Evolutionary conservation across 2,888 invertebrate genomes (phyloP), one percentile per base, ranked within the genome.

Genomic region (Hemithea aestivaria): DNA sequence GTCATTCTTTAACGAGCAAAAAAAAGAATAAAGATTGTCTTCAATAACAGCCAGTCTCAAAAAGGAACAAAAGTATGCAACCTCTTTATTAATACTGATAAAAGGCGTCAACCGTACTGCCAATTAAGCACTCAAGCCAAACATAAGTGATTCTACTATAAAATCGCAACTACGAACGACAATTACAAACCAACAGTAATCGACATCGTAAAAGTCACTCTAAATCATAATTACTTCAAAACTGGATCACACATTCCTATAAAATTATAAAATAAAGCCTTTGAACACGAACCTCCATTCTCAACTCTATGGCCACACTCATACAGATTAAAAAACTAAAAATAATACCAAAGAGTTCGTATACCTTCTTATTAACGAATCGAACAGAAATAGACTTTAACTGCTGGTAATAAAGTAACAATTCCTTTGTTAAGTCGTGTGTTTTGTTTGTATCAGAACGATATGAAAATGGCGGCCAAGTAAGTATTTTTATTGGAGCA

Each of bases 401-500:
- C 30, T 1, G 7, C 23, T 16, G 27, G 1, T 1, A 6, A 23
- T 16, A 10, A 24, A 31, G 43, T 35, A 25, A 25, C 48, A 42
- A 48, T 53, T 51, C 37, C 33, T 47, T 58, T 45, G 32, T 24
- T 27, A 38, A 39, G 40, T 44, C 39, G 52, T n/a, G 12, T 51
- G 53, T 54, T 53, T 44, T 55, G 51, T 56, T 62, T 59, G 53
- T 56, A 55, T 62, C 58, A 53, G 56, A 45, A 44, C 64, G 44
- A 58, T 66, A 61, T 62, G 59, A 61, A 65, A 61, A 66, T 66
- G 67, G 66, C 66, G 57, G 50, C 58, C 32, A 51, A 56, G 44
- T 61, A 56, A 58, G 62, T 60, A 64, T 64, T 65, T 67, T 66
- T 64, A 66, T 67, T 67, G 62, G 64, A 60, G 58, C 61, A 56